A percentile compares a stretch with the other conserved stretches of the same genome.
Conservation (phyloP, 2,113 vertebrate genomes). For the Phainopepla nitens region DNA sequence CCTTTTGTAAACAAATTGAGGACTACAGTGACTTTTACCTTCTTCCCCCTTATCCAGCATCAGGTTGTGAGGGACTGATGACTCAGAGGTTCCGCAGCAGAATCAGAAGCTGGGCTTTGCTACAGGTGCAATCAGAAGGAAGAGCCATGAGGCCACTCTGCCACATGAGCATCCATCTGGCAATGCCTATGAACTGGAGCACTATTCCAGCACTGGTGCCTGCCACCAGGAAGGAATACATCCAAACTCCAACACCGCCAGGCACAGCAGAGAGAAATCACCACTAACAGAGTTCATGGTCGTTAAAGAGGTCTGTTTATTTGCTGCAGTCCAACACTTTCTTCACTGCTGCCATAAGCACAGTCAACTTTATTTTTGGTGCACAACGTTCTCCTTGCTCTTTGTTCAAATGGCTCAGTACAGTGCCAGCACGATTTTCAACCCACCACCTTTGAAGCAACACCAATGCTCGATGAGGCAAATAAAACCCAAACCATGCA, state of each 20-base stretch:
- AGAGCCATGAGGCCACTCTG: background rate
- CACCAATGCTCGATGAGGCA: background rate
- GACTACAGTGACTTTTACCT: background rate
- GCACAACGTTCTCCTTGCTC: background rate
- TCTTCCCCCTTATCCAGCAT: background rate
- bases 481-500: slow-evolving; percentile 47
- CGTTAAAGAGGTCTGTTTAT: slow-evolving; percentile 45
- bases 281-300: background rate
- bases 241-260: background rate
- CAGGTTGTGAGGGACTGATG: background rate
- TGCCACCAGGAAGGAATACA: background rate
- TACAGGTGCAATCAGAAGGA: background rate
- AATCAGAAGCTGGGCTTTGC: background rate
- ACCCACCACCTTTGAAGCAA: slow-evolving; percentile 15
- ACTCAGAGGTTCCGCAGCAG: background rate
- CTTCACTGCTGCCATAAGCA: slow-evolving; percentile 9
- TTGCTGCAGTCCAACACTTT: slow-evolving; percentile 37
- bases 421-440: slow-evolving; percentile 1
- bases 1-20: background rate
- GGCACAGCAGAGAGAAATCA: background rate
- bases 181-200: rapidly evolving
- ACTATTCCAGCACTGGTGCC: rapidly evolving
- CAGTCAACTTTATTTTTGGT: background rate
- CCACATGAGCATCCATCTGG: rapidly evolving
- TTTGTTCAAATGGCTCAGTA: slow-evolving; percentile 40